These are phyloP conservation scores for Drosophila murphyi DNA, from an alignment of 1,140 invertebrate species.

Conservation along the genomic window DNA sequence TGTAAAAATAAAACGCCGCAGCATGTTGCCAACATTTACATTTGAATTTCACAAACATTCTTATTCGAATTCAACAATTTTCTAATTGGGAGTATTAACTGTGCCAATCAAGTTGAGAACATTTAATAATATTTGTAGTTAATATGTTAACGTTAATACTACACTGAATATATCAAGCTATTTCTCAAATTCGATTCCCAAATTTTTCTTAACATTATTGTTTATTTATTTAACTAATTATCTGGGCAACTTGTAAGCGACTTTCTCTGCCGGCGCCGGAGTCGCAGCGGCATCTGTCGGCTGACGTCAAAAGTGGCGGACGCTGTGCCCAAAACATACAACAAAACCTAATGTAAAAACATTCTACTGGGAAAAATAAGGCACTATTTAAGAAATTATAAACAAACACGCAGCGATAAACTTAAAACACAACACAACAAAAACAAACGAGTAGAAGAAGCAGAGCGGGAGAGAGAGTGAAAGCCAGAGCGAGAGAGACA, in stretches of 20 bases:
- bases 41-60: background rate
- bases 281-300: slow-evolving; percentile 9
- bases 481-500: slow-evolving; percentile 30
- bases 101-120: background rate
- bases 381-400: slow-evolving; percentile 42
- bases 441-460: slow-evolving; percentile 26
- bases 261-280: background rate
- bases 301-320: slow-evolving; percentile 27
- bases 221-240: slow-evolving; percentile 13
- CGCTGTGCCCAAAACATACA: slow-evolving; percentile 10
- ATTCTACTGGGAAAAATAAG: slow-evolving; percentile 34
- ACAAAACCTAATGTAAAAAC: slow-evolving; percentile 19
- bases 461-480: slow-evolving; percentile 27
- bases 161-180: too few relatives aligned
- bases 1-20: background rate
- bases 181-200: too few relatives aligned
- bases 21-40: slow-evolving; percentile 1
- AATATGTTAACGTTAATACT: too few relatives aligned
- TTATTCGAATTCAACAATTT: background rate
- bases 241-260: slow-evolving; percentile 27
- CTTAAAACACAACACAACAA: slow-evolving; percentile 27
- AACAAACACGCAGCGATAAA: slow-evolving; percentile 31
- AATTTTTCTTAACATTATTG: background rate
- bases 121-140: too few relatives aligned
- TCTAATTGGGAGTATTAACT: background rate